Evolutionary conservation across 2,888 invertebrate species (phyloP).

Genomic region (Spisula solida): DNA sequence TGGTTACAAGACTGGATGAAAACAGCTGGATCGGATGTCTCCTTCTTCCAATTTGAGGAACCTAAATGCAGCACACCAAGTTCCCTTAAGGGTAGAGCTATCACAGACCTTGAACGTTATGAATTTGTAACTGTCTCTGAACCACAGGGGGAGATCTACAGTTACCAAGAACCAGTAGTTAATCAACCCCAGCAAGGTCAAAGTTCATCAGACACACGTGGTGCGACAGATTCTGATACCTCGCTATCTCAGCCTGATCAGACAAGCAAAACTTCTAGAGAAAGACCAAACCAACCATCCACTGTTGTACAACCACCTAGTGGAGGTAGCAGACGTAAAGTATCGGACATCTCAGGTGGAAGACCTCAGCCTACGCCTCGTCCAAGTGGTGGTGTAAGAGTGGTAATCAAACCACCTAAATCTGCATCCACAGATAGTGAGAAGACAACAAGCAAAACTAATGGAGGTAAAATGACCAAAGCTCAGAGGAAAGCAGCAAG

Average conservation of each 20-base stretch:
- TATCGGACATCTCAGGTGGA: not conserved
- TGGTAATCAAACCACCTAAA: slow-evolving; percentile 55
- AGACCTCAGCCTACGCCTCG: not conserved
- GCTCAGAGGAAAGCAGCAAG: slow-evolving; percentile 52
- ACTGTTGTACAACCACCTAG: not conserved
- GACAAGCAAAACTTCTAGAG: not conserved
- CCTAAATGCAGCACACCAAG: slow-evolving; percentile 88
- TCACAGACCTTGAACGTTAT: slow-evolving; percentile 72
- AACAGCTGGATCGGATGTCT: slow-evolving; percentile 87
- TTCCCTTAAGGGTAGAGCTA: slow-evolving; percentile 79
- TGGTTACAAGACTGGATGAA: slow-evolving; percentile 90
- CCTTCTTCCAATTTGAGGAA: slow-evolving; percentile 84
- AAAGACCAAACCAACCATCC: not conserved
- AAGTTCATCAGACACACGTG: not conserved
- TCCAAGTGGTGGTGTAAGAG: slow-evolving; percentile 31
- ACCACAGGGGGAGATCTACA: not conserved
- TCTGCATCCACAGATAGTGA: slow-evolving; percentile 3
- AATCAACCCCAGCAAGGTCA: not conserved
- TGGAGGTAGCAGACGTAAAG: not conserved
- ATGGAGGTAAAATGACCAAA: slow-evolving; percentile 19
- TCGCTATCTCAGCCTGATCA: not conserved
- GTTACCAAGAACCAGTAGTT: not conserved
- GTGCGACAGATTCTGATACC: not conserved
- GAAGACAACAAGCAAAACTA: not conserved
- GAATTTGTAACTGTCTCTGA: slow-evolving; percentile 69